phyloP scores from a whole-genome alignment of 2,888 invertebrate genomes.

The Harpalus rubripes region DNA sequence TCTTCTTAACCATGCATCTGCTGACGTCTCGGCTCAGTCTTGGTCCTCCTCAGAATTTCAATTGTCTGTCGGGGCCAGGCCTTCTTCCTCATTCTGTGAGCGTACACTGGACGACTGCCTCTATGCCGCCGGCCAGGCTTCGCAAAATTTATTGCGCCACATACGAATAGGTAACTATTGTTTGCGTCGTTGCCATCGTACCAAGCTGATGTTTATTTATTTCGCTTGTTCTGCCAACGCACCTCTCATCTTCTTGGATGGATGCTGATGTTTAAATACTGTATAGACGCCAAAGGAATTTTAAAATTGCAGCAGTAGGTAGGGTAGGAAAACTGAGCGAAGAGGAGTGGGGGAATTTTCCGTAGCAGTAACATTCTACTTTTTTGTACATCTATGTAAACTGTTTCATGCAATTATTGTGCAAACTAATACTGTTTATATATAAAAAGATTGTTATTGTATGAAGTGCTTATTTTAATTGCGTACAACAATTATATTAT shows the following conservation, averaged over 20 bases:
- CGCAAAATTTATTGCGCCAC: slow-evolving; percentile 41
- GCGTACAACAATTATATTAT: too few species aligned
- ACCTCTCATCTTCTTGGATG: not conserved
- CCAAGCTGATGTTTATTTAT: slow-evolving; percentile 48
- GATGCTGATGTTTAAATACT: slow-evolving; percentile 43
- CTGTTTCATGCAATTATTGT: too few species aligned
- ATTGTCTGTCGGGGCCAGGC: slow-evolving; percentile 9
- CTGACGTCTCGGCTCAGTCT: slow-evolving; percentile 21
- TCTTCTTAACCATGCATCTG: slow-evolving; percentile 44
- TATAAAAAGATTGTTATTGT: too few species aligned
- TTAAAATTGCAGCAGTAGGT: not conserved
- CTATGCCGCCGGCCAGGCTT: slow-evolving; percentile 8
- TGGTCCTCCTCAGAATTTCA: slow-evolving; percentile 42
- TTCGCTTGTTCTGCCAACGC: slow-evolving; percentile 46
- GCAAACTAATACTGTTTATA: too few species aligned
- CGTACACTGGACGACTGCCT: not conserved
- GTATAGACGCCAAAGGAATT: not conserved
- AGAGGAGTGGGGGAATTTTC: not conserved
- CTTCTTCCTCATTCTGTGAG: slow-evolving; percentile 29
- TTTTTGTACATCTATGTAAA: too few species aligned
- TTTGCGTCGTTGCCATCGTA: slow-evolving; percentile 15
- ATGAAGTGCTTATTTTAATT: too few species aligned
- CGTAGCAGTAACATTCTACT: too few species aligned
- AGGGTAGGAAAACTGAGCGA: not conserved
- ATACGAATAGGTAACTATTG: slow-evolving; percentile 43